Evolutionary conservation across 2,797 vertebrate genomes (phyloP).

Genomic region (Champsocephalus esox): DNA sequence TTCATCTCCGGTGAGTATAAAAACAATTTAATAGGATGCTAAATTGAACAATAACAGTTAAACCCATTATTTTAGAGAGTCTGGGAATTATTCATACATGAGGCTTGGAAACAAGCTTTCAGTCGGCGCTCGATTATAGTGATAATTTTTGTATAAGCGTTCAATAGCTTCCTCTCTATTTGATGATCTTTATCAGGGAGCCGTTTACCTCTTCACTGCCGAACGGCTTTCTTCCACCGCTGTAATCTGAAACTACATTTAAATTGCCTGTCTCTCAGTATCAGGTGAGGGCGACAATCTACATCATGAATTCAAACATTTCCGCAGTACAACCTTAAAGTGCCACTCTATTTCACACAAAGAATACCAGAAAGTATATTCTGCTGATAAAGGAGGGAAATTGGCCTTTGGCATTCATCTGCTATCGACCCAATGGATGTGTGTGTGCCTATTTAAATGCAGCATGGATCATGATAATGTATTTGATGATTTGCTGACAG

Average conservation of each 20-base stretch:
- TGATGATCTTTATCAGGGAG: slow-evolving; percentile 59
- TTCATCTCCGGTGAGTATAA: slow-evolving; percentile 13
- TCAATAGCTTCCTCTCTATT: slow-evolving; percentile 50
- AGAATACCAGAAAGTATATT: slow-evolving; percentile 37
- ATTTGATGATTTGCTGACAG: slow-evolving; percentile 16
- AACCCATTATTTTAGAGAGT: slow-evolving; percentile 26
- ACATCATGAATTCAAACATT: slow-evolving; percentile 51
- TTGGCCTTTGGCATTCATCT: slow-evolving; percentile 35
- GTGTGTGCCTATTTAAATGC: slow-evolving; percentile 12
- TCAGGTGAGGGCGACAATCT: slow-evolving; percentile 54
- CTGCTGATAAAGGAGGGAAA: slow-evolving; percentile 31
- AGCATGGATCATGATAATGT: neutral
- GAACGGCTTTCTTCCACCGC: slow-evolving; percentile 40
- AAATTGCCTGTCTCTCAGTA: slow-evolving; percentile 61
- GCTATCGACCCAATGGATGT: slow-evolving; percentile 28
- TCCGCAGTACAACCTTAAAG: slow-evolving; percentile 7
- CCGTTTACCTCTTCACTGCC: slow-evolving; percentile 43
- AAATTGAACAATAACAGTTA: slow-evolving; percentile 17
- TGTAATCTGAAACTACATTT: slow-evolving; percentile 44
- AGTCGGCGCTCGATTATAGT: slow-evolving; percentile 38
- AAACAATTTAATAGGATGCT: slow-evolving; percentile 3
- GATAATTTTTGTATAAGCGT: slow-evolving; percentile 48
- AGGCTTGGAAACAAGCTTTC: slow-evolving; percentile 45
- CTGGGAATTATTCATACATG: slow-evolving; percentile 50
- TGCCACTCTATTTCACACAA: slow-evolving; percentile 32